Evolutionary conservation across 1,140 invertebrate species (phyloP), one percentile per base, ranked within the genome.

Genomic region (Drosophila repleta): DNA sequence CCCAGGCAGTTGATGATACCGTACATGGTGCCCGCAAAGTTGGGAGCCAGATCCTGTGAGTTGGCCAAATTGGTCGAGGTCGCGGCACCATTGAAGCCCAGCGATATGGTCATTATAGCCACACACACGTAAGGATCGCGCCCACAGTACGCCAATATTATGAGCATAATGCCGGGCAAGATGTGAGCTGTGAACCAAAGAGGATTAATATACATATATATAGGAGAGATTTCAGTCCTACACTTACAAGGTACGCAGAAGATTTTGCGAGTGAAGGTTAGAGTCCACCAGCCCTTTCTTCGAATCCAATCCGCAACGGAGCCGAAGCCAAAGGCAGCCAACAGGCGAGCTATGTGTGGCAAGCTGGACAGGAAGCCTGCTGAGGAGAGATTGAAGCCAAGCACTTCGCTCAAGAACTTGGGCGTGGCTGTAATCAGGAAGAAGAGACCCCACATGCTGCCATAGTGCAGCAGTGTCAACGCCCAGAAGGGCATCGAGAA

Each of bases 371-470:
- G 91, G n/a, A 94, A 92, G 37, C 95, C 95, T 51, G 95, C 95
- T 64, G 94, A 92, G 80, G 95, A 94, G 58, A 98, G 93, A 76
- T 98, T 94, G 74, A 97, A 98, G 58, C 96, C 95, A 11, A 99
- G 93, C 8, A 91, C 91, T 88, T 95, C 94, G 35, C 96, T 95
- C 74, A 98, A 94, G 90, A 97, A 99, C 60, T 96, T 97, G 0
- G 98, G 98, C 4, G 98, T 95, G 52, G 96, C 95, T 0, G 96
- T 98, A 67, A 98, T 94, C 74, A 98, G 95, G 72, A 96, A 95
- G 73, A 95, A 96, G 73, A 98, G 92, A 4, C 95, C 95, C 95
- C 95, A 96, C 80, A 96, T 93, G 72, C 95, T 96, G 24, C 95
- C 95, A 77, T 95, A 95, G 72, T 96, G 95, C n/a, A 95, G 91